Conservation (phyloP, 2,113 vertebrate species). For the Callipepla californica region DNA sequence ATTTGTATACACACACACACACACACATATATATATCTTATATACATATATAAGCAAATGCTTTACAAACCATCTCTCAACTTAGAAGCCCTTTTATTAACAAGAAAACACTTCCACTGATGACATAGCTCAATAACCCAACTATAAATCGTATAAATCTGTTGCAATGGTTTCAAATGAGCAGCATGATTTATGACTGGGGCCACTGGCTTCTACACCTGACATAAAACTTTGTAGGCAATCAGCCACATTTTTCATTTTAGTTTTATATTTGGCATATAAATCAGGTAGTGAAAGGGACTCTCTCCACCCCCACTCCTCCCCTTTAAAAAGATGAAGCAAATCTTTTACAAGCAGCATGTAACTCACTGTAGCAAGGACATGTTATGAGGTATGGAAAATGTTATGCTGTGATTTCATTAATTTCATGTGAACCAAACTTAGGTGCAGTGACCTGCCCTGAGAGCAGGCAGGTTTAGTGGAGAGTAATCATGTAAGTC, state of each 20-base stretch:
- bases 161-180: conserved; percentile 31
- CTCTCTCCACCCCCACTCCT: conserved; percentile 4
- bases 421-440: not conserved
- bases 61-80: conserved; percentile 25
- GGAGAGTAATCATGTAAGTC: not conserved
- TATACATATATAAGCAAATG: not conserved
- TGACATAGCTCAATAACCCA: conserved; percentile 54
- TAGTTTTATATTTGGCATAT: conserved; percentile 58
- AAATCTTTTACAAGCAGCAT: conserved; percentile 42
- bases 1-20: not conserved
- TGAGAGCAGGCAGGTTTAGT: not conserved
- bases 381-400: conserved; percentile 46
- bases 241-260: conserved; percentile 65
- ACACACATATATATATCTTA: not conserved
- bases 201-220: conserved; percentile 64
- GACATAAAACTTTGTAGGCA: conserved; percentile 67
- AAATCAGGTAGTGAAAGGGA: conserved; percentile 55
- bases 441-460: not conserved
- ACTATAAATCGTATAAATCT: conserved; percentile 25
- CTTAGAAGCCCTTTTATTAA: conserved; percentile 14
- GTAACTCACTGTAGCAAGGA: conserved; percentile 25
- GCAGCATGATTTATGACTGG: not conserved
- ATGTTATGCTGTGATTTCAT: conserved; percentile 28
- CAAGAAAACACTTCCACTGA: not conserved
- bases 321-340: not conserved